Percentiles rank a stretch among this genome's conserved stretches.
These are phyloP conservation scores for Cliona cf. orientalis DNA, from an alignment of 37 sponge, comb jelly and placozoan genomes.

Conservation along the genomic window DNA sequence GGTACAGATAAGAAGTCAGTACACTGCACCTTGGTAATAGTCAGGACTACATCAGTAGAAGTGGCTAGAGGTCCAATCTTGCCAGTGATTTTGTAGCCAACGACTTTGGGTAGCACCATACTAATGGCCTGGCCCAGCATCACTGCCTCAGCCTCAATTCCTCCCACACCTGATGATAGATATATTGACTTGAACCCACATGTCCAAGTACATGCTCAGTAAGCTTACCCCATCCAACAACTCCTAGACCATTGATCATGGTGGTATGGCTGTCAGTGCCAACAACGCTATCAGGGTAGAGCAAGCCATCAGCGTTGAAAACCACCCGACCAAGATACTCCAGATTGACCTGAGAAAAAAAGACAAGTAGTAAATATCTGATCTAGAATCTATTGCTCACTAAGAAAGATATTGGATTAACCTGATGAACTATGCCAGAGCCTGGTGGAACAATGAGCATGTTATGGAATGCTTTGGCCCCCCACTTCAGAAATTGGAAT, in stretches of 20 bases:
- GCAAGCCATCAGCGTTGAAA: conserved; percentile 65
- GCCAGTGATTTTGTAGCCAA: conserved; percentile 88
- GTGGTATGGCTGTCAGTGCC: conserved; percentile 95
- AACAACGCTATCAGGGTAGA: conserved; percentile 94
- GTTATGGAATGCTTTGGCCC: conserved; percentile 87
- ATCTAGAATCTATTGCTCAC: not conserved
- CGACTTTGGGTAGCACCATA: conserved; percentile 93
- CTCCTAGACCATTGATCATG: conserved; percentile 95
- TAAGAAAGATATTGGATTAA: not conserved
- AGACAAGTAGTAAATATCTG: not conserved
- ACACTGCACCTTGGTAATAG: conserved; percentile 95
- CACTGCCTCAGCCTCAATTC: conserved; percentile 94
- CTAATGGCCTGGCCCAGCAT: conserved; percentile 91
- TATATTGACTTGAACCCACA: not conserved
- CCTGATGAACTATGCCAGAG: conserved; percentile 94
- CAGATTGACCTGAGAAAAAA: conserved; percentile 74
- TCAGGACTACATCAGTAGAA: conserved; percentile 91
- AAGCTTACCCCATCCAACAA: conserved; percentile 89
- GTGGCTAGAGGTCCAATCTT: conserved; percentile 66
- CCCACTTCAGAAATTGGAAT: conserved; percentile 94
- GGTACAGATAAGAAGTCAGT: not conserved
- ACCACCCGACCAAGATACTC: conserved; percentile 92
- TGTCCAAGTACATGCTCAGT: not conserved
- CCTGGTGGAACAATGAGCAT: conserved; percentile 94
- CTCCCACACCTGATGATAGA: conserved; percentile 82